These are phyloP conservation scores for Platycercus adscitus DNA, from an alignment of 2,113 vertebrate species.

Conservation along the genomic window DNA sequence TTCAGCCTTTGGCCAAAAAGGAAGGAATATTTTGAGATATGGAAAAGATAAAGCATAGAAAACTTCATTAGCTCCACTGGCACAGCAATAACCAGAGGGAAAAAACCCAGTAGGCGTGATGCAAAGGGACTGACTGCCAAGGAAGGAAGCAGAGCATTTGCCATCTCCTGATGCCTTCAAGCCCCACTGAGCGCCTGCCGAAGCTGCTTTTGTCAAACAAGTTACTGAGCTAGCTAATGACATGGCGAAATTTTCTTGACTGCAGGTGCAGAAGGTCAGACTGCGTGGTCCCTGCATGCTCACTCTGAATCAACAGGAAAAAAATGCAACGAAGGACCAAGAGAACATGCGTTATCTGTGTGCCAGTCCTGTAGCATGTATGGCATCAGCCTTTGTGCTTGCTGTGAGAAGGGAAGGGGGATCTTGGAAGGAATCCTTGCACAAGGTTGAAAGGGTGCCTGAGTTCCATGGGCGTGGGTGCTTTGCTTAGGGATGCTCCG, in stretches of 20 bases:
- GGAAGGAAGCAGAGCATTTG: background rate
- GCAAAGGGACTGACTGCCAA: background rate
- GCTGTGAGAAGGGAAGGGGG: background rate
- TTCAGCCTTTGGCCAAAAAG: background rate
- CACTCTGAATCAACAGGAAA: background rate
- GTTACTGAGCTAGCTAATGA: background rate
- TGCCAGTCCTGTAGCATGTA: background rate
- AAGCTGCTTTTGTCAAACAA: background rate
- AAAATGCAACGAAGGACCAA: background rate
- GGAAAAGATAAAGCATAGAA: background rate
- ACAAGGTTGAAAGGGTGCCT: background rate
- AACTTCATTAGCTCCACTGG: background rate
- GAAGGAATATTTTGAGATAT: background rate
- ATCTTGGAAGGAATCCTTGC: background rate
- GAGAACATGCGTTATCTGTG: background rate
- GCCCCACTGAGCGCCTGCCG: background rate
- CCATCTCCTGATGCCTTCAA: background rate
- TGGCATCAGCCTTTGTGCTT: background rate
- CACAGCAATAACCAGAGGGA: background rate
- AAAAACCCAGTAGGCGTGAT: background rate
- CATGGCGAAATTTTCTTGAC: background rate
- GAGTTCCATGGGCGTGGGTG: fast-evolving
- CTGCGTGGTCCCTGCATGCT: background rate
- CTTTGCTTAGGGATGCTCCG: background rate
- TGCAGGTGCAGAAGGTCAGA: background rate